Percentiles rank a stretch among this genome's conserved stretches.
Evolutionary conservation across 2,888 invertebrate species (phyloP).

Genomic region (Archips xylosteana): DNA sequence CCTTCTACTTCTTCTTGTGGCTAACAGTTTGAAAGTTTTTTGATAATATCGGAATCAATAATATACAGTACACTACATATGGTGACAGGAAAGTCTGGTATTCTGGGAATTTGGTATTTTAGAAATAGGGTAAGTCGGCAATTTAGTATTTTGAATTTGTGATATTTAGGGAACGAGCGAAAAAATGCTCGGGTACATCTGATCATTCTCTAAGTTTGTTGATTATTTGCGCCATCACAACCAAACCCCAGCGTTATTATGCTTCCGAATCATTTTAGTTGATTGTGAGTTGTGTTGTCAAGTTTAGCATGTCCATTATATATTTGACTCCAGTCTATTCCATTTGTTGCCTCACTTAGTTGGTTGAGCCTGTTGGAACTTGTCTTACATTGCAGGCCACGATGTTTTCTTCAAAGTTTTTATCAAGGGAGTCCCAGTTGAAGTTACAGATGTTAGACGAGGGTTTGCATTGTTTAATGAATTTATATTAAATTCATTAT

Average conservation of each 20-base stretch:
- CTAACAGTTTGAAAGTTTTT: too few relatives aligned
- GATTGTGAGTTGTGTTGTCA: too few relatives aligned
- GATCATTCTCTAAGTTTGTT: not conserved
- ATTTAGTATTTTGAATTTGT: too few relatives aligned
- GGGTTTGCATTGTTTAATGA: not conserved
- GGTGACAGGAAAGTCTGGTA: too few relatives aligned
- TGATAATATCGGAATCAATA: too few relatives aligned
- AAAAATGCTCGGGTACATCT: not conserved
- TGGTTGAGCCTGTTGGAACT: not conserved
- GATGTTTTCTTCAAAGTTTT: conserved; percentile 28
- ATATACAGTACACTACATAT: too few relatives aligned
- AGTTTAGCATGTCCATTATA: too few relatives aligned
- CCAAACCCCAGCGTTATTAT: not conserved
- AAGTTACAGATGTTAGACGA: not conserved
- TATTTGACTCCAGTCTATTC: not conserved
- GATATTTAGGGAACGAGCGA: too few relatives aligned
- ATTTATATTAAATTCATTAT: conserved; percentile 22
- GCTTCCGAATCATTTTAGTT: not conserved
- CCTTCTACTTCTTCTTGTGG: too few relatives aligned
- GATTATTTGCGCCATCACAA: not conserved
- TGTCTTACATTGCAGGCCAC: not conserved
- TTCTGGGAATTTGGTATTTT: too few relatives aligned
- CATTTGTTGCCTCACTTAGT: not conserved
- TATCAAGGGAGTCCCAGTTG: not conserved
- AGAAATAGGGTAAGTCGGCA: too few relatives aligned